Conservation (phyloP, 2,888 invertebrate genomes). For the Platycheirus albimanus region DNA sequence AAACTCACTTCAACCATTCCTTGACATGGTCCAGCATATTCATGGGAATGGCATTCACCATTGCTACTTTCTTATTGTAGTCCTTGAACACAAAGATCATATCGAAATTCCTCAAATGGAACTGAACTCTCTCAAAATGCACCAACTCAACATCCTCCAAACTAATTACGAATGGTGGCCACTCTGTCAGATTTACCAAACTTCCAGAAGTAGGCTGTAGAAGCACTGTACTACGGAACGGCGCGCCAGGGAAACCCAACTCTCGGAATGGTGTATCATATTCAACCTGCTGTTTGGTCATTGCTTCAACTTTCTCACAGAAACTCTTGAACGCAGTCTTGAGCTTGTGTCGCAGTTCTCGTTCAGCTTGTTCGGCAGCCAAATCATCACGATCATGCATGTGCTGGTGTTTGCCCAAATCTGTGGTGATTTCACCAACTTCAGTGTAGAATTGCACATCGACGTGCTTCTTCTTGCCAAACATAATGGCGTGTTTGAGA, state of each 20-base stretch:
- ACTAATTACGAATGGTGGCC: conserved; percentile 99
- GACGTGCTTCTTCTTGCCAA: conserved; percentile 99
- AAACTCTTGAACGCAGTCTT: conserved; percentile 99
- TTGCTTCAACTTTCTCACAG: conserved; percentile 97
- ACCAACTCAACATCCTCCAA: conserved; percentile 98
- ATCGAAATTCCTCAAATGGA: conserved; percentile 99
- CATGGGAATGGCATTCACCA: conserved; percentile 99
- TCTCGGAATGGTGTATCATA: conserved; percentile 99
- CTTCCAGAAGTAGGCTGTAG: conserved; percentile 99
- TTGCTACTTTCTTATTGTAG: conserved; percentile 95
- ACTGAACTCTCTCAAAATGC: conserved; percentile 99
- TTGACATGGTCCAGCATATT: conserved; percentile 99
- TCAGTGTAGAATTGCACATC: conserved; percentile 99
- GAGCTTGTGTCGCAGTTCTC: conserved; percentile 97
- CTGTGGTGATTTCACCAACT: conserved; percentile 99
- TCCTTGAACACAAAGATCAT: conserved; percentile 99
- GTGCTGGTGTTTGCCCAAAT: conserved; percentile 99
- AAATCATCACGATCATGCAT: conserved; percentile 99
- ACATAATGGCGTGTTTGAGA: conserved; percentile 99
- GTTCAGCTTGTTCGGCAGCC: conserved; percentile 98
- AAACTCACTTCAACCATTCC: conserved; percentile 97
- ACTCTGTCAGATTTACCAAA: conserved; percentile 97
- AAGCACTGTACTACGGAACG: conserved; percentile 96
- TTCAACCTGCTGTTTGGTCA: conserved; percentile 98
- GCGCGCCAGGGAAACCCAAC: conserved; percentile 98